phyloP scores from a whole-genome alignment of 2,797 vertebrate genomes.

The Hoplostethus atlanticus region DNA sequence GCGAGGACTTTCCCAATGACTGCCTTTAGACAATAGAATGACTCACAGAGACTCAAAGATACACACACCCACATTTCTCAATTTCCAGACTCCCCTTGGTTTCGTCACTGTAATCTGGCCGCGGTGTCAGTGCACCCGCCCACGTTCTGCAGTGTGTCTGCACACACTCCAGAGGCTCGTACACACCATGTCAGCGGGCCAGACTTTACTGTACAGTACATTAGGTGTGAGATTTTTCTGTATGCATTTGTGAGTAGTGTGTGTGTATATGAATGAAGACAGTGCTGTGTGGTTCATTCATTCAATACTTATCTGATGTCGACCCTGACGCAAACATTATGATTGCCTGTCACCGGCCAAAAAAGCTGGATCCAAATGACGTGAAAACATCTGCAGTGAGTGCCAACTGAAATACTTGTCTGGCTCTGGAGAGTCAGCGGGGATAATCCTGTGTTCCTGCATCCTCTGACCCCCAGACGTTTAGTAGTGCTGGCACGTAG shows the following conservation, averaged over 20 bases:
- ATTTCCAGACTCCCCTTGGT: conserved; percentile 46
- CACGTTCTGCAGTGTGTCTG: conserved; percentile 1
- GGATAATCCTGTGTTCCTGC: conserved; percentile 79
- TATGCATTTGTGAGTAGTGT: background rate
- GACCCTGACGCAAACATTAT: conserved; percentile 56
- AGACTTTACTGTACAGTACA: background rate
- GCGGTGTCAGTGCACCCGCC: conserved; percentile 23
- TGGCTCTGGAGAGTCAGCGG: conserved; percentile 70
- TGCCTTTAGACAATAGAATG: conserved; percentile 38
- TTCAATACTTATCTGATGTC: conserved; percentile 58
- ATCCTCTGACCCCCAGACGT: conserved; percentile 74
- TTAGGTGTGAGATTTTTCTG: background rate
- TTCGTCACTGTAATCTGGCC: conserved; percentile 41
- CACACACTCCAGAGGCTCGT: conserved; percentile 12
- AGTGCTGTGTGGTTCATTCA: conserved; percentile 34
- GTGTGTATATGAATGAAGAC: background rate
- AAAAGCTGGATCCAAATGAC: conserved; percentile 66
- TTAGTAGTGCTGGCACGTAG: conserved; percentile 82
- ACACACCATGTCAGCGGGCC: background rate
- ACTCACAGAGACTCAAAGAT: conserved; percentile 33
- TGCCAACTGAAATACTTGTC: conserved; percentile 70
- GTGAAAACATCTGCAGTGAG: conserved; percentile 54
- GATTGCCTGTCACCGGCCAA: conserved; percentile 45
- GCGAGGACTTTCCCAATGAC: background rate
- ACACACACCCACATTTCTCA: conserved; percentile 33